phyloP scores from a whole-genome alignment of 2,113 vertebrate genomes.

The Lepisosteus oculatus region DNA sequence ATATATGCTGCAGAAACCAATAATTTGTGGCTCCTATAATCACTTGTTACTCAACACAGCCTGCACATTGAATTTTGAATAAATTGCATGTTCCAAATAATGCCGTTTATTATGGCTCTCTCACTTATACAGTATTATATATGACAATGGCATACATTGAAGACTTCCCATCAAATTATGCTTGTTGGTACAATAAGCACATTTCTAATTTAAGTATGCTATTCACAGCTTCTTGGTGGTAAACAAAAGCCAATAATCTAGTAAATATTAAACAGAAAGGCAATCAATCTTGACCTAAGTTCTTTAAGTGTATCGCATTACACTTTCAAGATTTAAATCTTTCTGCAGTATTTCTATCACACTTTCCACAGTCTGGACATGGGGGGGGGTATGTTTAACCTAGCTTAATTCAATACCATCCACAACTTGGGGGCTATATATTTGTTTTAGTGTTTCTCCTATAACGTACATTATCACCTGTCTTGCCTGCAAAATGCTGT shows the following conservation, averaged over 20 bases:
- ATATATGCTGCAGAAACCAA: no score
- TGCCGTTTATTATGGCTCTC: no score
- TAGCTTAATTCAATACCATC: constrained; percentile 37
- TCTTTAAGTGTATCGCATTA: constrained; percentile 7
- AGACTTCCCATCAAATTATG: not conserved
- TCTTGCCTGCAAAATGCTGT: constrained; percentile 32
- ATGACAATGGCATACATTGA: not conserved
- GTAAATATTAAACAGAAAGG: not conserved
- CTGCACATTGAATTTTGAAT: no score
- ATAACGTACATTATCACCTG: constrained; percentile 32
- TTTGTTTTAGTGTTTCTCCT: constrained; percentile 35
- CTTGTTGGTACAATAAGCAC: not conserved
- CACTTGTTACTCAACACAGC: no score
- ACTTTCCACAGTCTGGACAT: constrained; percentile 28
- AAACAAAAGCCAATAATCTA: constrained; percentile 1
- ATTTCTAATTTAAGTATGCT: not conserved
- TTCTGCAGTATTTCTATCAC: constrained; percentile 17
- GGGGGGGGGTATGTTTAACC: constrained; percentile 10
- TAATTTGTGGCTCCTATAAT: no score
- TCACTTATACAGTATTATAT: not conserved
- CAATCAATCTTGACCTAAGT: not conserved
- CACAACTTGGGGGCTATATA: constrained; percentile 47
- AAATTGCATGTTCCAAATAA: no score
- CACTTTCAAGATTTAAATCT: constrained; percentile 15
- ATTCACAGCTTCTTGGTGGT: not conserved